Conservation (phyloP, 2,888 invertebrate species). For the Oscheius sp. region DNA sequence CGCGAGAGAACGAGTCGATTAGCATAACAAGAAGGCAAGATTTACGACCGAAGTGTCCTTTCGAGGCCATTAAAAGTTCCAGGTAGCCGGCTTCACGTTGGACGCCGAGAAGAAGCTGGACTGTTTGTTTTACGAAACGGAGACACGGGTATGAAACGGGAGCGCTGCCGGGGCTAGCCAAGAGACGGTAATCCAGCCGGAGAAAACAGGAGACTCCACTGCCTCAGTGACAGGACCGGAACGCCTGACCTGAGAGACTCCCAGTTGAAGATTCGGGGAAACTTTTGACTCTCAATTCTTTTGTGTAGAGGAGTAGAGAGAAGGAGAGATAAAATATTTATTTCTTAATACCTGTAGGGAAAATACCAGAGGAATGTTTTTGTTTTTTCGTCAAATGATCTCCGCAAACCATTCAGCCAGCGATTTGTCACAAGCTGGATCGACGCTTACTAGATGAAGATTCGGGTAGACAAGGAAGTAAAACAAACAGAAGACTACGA, state of each 20-base stretch:
- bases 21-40: slow-evolving; percentile 26
- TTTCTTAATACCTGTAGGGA: slow-evolving; percentile 1
- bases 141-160: slow-evolving; percentile 27
- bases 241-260: slow-evolving; percentile 11
- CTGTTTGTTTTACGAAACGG: slow-evolving; percentile 26
- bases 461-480: slow-evolving; percentile 69
- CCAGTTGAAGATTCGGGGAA: too few relatives aligned
- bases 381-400: slow-evolving; percentile 33
- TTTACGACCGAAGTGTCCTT: slow-evolving; percentile 4
- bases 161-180: background rate
- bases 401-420: slow-evolving; percentile 64
- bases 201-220: slow-evolving; percentile 2
- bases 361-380: background rate
- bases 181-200: slow-evolving; percentile 20
- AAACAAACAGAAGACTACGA: slow-evolving; percentile 67
- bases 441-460: slow-evolving; percentile 55
- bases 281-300: slow-evolving; percentile 13
- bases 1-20: slow-evolving; percentile 17
- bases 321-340: background rate
- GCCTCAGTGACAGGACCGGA: slow-evolving; percentile 22
- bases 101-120: background rate
- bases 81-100: background rate
- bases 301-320: background rate
- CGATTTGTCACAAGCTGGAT: slow-evolving; percentile 57
- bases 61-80: slow-evolving; percentile 19